Evolutionary conservation across 2,888 invertebrate genomes (phyloP), one percentile per base, ranked within the genome.

Genomic region (Andrena camellia): DNA sequence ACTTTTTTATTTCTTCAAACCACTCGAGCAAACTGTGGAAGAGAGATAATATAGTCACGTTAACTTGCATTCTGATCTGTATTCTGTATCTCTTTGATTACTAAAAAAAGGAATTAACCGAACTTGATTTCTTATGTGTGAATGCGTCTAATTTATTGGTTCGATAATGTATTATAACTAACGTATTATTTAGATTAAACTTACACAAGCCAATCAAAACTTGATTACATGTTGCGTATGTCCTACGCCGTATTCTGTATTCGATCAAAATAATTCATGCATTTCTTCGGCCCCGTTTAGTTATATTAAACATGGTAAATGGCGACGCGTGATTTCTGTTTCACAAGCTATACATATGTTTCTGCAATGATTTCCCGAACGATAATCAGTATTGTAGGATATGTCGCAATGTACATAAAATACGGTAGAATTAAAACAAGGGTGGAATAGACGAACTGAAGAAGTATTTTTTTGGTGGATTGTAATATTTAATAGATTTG

Each of bases 371-470:
- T 87, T 86, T 83, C 81, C 73, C 71, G 71, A 83, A 76, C 82
- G 71, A 82, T 79, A 83, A 91, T 91, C 92, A 92, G 92, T 92
- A 92, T 92, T 92, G 88, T 91, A 91, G 90, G 83, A 88, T 91
- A 91, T 86, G 80, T 86, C 83, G 85, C 82, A 88, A 90, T 90
- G 89, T 91, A 91, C 78, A 87, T 87, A 88, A 87, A 71, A 86
- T 70, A 68, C 62, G 73, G 73, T 84, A 80, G 78, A 75, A 57
- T 72, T 83, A 68, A 66, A 77, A 29, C 59, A 72, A 57, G 33
- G 50, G 52, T n/a, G 73, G 54, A 69, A 70, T 57, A 26, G 60
- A 42, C 60, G 26, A 80, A 72, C 68, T 83, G 77, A 76, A 66
- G 71, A 78, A 81, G 73, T 71, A 83, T 82, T 78, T 80, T 63